Base-by-base conservation (phyloP, 2,113 vertebrate genomes). In the Leptobrachium leishanense region DNA sequence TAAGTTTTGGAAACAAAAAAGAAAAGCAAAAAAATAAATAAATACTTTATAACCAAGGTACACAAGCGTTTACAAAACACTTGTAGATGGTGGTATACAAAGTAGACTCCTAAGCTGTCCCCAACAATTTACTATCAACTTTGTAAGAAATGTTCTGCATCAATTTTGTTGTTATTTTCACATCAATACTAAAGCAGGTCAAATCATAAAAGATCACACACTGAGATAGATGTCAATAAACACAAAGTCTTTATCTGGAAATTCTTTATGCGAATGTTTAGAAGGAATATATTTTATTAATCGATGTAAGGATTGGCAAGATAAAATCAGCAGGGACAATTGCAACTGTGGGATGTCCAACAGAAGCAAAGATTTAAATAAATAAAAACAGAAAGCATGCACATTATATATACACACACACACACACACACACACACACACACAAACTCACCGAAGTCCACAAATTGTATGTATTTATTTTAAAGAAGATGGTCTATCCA, bases 41-140 rank as follows among this genome's bases (percentile, higher is more conserved):
- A 46, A 46, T 5, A 46, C 44, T 46, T 8, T 46, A 46, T 46
- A 5, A 15, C 55, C 55, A 59, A 59, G 55, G 3, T 12, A 59
- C 9, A 15, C 55, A 59, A 59, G 4, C 10, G 85, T 83, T 76
- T 46, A 46, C 44, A 46, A 46, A 46, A 46, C 8, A 46, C 3
- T 5, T 46, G 3, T 46, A 46, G 8, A 8, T 46, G 8, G 44
- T 5, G 44, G 8, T 46, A 46, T 8, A 8, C n/a, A n/a, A n/a
- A 46, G 44, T 5, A 46, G 44, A 46, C 3, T 46, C n/a, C 44
- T 46, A 46, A 8, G 3, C 44, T 46, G 44, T 46, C 8, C 44
- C 11, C 6, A 54, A 54, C 50, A 54, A 11, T 11, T 54, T 54
- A 6, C 50, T 59, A 59, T 8, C 55, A 13, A 15, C 55, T 59